Evolutionary conservation across 2,797 vertebrate species (phyloP).

Genomic region (Chaetodon trifasciatus): DNA sequence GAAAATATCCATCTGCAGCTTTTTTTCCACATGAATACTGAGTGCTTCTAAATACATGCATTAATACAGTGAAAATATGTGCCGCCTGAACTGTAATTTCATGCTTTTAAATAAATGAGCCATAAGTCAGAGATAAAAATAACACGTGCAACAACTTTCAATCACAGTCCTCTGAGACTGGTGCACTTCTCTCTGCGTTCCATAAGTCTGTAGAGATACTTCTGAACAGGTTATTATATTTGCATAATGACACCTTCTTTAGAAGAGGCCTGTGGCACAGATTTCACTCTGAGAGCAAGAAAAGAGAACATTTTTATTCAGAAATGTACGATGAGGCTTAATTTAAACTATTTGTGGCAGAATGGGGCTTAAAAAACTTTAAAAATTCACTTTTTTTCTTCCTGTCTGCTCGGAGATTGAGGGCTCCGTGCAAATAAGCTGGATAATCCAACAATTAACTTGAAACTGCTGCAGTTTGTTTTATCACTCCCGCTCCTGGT

Average conservation of each 20-base stretch:
- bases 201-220: background rate
- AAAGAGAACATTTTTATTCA: background rate
- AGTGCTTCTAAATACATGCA: slow-evolving; percentile 37
- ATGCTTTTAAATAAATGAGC: slow-evolving; percentile 66
- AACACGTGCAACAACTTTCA: slow-evolving; percentile 45
- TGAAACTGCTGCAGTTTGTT: background rate
- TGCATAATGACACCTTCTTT: background rate
- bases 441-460: background rate
- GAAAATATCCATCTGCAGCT: background rate
- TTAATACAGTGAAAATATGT: slow-evolving; percentile 50
- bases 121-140: slow-evolving; percentile 60
- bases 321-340: background rate
- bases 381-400: background rate
- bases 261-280: background rate
- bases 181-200: slow-evolving; percentile 4
- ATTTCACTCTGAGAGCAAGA: background rate
- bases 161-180: slow-evolving; percentile 3
- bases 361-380: background rate
- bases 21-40: slow-evolving; percentile 4
- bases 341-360: slow-evolving; percentile 3
- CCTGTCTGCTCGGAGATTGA: background rate
- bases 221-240: background rate
- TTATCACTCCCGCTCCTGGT: background rate
- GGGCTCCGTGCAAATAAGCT: background rate
- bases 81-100: slow-evolving; percentile 46